Evolutionary conservation across 2,113 vertebrate species (phyloP), one percentile per base, ranked within the genome.

Genomic region (Hippocampus guttulatus): DNA sequence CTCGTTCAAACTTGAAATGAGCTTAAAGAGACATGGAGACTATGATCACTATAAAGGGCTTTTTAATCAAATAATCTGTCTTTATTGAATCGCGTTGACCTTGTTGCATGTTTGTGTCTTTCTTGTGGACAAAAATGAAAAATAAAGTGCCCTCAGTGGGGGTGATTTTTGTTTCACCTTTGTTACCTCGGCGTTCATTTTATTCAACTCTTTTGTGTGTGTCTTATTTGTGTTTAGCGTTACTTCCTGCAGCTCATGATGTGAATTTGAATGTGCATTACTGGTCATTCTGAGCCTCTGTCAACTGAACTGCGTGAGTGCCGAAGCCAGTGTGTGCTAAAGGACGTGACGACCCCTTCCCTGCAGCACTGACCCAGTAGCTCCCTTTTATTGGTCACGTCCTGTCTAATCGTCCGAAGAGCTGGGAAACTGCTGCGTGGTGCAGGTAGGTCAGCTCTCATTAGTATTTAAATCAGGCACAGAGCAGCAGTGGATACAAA

Each of bases 41-140:
- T 89, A 83, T 82, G 86, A 87, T 88, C 85, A 89, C 88, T 88
- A 91, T 90, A 90, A 91, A 93, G 91, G 92, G 92, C 91, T 92
- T 93, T 83, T 91, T 87, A 90, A 87, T 88, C 86, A 89, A 38
- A 52, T 55, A 16, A 41, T 83, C 73, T 47, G 88, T 92, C 90
- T 92, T 90, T 91, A 91, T 85, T 88, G 84, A 89, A 88, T 87
- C 88, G 91, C 90, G 88, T 88, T 92, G 89, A 93, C 79, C 85
- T 89, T 88, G 90, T 92, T 93, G 91, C 92, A 93, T 93, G 92
- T 92, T 85, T 92, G 89, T 91, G 90, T 92, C 80, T 91, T 91
- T 87, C 86, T 84, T 81, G 91, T 68, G 51, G 67, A 68, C 41
- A 47, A 47, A 65, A 47, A 65, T 93, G 88, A 83, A 88, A 88